Evolutionary conservation across 2,888 invertebrate species (phyloP).

Genomic region (Acleris holmiana): DNA sequence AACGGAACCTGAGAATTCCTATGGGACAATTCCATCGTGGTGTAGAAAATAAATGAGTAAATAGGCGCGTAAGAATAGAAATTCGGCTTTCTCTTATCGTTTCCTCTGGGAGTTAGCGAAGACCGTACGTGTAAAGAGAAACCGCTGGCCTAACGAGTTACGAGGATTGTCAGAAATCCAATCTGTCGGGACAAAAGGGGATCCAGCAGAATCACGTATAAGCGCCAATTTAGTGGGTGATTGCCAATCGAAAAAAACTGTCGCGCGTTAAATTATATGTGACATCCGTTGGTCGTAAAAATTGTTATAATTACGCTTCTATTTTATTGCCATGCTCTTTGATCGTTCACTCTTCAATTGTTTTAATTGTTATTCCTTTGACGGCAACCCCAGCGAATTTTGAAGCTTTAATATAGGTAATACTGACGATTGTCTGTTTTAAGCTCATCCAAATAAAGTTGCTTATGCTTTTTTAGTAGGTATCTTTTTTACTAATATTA

Average conservation of each 20-base stretch:
- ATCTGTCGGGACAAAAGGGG: conserved; percentile 31
- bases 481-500: too few relatives aligned
- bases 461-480: too few relatives aligned
- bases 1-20: conserved; percentile 12
- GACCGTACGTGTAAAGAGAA: conserved; percentile 32
- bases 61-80: conserved; percentile 32
- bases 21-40: conserved; percentile 2
- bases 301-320: conserved; percentile 33
- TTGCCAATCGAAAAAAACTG: conserved; percentile 38
- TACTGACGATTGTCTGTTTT: too few relatives aligned
- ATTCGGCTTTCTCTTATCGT: conserved; percentile 25
- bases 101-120: conserved; percentile 27
- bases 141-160: conserved; percentile 31
- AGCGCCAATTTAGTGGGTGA: conserved; percentile 37
- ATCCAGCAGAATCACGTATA: conserved; percentile 36
- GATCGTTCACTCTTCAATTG: conserved; percentile 19
- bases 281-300: conserved; percentile 26
- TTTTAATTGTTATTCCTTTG: conserved; percentile 20
- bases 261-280: conserved; percentile 34
- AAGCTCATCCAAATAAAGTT: too few relatives aligned
- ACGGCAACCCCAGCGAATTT: neutral
- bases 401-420: neutral
- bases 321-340: conserved; percentile 22
- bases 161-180: conserved; percentile 36
- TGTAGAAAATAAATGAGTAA: conserved; percentile 24